Conservation (phyloP, 2,797 vertebrate genomes). For the Falco peregrinus region DNA sequence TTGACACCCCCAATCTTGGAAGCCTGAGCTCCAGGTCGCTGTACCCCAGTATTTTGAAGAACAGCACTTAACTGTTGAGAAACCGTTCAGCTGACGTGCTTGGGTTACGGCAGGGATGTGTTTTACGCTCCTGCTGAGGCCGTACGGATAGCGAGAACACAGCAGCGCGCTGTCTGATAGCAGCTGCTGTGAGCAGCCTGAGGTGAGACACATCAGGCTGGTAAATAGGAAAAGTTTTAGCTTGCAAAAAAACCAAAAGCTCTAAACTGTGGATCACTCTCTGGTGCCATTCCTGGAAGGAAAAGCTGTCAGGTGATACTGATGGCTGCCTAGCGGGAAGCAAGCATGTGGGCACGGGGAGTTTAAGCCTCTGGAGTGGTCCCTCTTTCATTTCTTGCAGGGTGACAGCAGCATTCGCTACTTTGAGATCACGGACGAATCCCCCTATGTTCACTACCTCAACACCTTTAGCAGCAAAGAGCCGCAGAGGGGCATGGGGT, state of each 20-base stretch:
- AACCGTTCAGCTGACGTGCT: neutral
- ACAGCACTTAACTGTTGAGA: neutral
- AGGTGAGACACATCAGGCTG: fast-evolving
- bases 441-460: conserved; percentile 96
- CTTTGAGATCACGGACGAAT: conserved; percentile 96
- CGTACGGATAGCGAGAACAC: fast-evolving
- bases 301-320: fast-evolving
- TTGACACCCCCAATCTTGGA: neutral
- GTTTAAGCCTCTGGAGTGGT: neutral
- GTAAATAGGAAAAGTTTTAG: neutral
- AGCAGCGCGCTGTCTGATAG: no score
- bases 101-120: neutral
- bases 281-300: neutral
- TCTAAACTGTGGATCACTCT: neutral
- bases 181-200: neutral
- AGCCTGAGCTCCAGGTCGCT: neutral
- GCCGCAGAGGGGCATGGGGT: conserved; percentile 98
- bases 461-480: conserved; percentile 94
- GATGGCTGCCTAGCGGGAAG: neutral
- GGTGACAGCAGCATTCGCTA: conserved; percentile 99
- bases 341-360: neutral
- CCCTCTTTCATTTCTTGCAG: conserved; percentile 63
- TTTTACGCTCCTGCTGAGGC: neutral
- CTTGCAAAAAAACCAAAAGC: neutral
- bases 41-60: neutral